A percentile compares a stretch with the other conserved stretches of the same genome.
These are phyloP conservation scores for Lamellibrachia satsuma DNA, from an alignment of 2,888 invertebrate genomes.

Conservation along the genomic window DNA sequence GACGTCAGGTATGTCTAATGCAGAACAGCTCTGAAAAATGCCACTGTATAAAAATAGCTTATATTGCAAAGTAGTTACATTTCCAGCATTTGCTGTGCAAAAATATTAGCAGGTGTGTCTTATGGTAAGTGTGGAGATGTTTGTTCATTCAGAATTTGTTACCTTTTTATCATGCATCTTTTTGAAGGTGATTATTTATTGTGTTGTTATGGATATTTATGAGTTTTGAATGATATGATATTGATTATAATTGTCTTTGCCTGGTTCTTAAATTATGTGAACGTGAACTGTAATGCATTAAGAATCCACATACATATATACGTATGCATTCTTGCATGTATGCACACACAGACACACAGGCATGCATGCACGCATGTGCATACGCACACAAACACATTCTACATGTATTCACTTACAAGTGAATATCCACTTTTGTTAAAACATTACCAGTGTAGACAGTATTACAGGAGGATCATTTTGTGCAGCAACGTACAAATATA, in stretches of 20 bases:
- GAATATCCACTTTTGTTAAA: neutral
- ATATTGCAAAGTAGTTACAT: neutral
- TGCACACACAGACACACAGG: neutral
- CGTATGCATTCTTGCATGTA: neutral
- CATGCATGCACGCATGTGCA: neutral
- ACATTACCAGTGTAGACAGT: neutral
- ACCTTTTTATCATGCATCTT: too few species aligned
- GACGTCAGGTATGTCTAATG: slow-evolving; percentile 70
- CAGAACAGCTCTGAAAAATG: neutral
- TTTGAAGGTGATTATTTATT: too few species aligned
- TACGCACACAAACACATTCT: neutral
- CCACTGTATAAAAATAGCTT: neutral
- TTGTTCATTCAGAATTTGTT: too few species aligned
- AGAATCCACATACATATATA: neutral
- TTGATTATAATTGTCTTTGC: too few species aligned
- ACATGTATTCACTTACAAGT: neutral
- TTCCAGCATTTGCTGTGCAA: neutral
- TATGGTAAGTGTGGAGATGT: too few species aligned
- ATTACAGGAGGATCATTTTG: neutral
- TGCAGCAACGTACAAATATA: too few species aligned
- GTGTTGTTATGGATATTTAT: too few species aligned
- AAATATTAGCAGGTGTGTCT: too few species aligned
- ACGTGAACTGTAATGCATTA: too few species aligned
- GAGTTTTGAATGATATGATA: too few species aligned
- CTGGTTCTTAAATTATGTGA: too few species aligned